Base-by-base conservation (phyloP, 2,797 vertebrate genomes). In the Decapterus maruadsi region DNA sequence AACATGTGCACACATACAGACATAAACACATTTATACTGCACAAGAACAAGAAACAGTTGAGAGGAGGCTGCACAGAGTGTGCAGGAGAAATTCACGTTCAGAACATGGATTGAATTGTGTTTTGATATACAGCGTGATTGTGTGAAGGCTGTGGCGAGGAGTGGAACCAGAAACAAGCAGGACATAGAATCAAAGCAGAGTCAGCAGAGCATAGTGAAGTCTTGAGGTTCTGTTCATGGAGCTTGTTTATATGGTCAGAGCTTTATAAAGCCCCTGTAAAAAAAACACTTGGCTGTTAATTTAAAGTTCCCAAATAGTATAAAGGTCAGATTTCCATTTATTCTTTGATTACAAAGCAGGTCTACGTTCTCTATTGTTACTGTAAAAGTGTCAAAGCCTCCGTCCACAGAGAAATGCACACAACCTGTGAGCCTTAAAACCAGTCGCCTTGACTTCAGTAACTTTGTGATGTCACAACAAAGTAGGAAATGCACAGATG, bases 51-150 rank as follows among this genome's bases (percentile, higher is more conserved):
- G 38, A 48, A 16, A 17, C 48, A n/a, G 13, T 1, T 3, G 42
- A 78, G 34, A 40, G 42, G 54, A 54, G 53, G 53, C 56, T 64
- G 43, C 13, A 1, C 45, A 12, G 34, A 20, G 74, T 79, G 63
- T 77, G 78, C 77, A 60, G 45, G 38, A 63, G 51, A 74, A 68
- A 75, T 72, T 72, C 57, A 79, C 73, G 60, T 78, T 82, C 43
- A 34, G 57, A 84, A 70, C 66, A 78, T 26, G 36, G 59, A 50
- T 72, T 75, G 78, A 48, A 84, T 29, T 45, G 8, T 69, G 66
- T 82, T 75, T 26, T 72, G 82, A 72, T 83, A 78, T 72, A 87
- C 76, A 85, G 67, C 67, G 43, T 57, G 63, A 64, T 72, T 77
- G 62, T 73, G 74, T 73, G 76, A 75, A 71, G 63, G 74, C 68